Base-by-base conservation (phyloP, 2,113 vertebrate species). In the Pardalotus punctatus region DNA sequence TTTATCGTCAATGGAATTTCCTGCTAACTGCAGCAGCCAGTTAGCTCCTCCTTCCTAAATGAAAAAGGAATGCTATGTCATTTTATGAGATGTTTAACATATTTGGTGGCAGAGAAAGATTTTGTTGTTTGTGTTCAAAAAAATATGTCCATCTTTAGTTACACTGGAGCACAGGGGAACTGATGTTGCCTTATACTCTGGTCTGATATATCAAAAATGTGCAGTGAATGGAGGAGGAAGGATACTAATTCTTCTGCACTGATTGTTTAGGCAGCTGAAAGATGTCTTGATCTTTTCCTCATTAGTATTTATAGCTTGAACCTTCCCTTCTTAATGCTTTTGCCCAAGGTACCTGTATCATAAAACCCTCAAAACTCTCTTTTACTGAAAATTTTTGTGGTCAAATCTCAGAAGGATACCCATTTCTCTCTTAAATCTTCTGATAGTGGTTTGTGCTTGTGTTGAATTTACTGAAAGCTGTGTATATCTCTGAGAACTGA, bases 1-100 rank as follows among this genome's bases (percentile, higher is more conserved):
- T 94, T 93, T 88, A 86, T 94, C 88, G 76, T 88, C 47, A 81
- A 5, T 96, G 92, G 94, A 96, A 96, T 96, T 94, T 96, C 94
- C 90, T 95, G 82, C 64, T 88, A 94, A 86, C 80, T 77, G 76
- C 71, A 78, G 71, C 80, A 81, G 73, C 56, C 45, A 2, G 36
- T 85, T 92, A 62, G 66, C 66, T 81, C 81, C 74, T 88, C 54
- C 78, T 90, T 74, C 61, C 50, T 74, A 73, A 93, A 86, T 53
- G 17, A 66, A 62, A 90, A 78, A 90, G 60, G 80, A 93, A 93
- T 88, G 67, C 88, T 81, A 16, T 81, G 40, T 90, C 56, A 51
- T 95, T 90, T 92, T 90, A 81, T 90, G 80, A 85, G 72, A 90
- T 73, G 28, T 71, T 96, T 91, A 70, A 88, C 93, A 88, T 92